Conservation (phyloP, 2,113 vertebrate genomes). For the Semnornis frantzii region DNA sequence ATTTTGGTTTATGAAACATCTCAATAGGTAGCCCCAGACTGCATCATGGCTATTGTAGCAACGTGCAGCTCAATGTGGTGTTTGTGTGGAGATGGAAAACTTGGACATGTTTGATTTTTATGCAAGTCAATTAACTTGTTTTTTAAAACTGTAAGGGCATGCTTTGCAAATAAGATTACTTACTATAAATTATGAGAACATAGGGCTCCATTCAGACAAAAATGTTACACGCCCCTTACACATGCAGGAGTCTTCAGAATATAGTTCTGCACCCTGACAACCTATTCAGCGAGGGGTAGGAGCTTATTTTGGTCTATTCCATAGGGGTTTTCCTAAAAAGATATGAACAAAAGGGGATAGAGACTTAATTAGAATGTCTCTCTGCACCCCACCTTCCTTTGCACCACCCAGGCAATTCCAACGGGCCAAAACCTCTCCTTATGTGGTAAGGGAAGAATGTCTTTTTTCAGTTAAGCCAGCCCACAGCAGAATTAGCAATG, state of each 20-base stretch:
- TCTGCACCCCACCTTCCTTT: slow-evolving; percentile 51
- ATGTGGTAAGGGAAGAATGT: slow-evolving; percentile 57
- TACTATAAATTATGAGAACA: slow-evolving; percentile 85
- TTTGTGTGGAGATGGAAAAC: slow-evolving; percentile 80
- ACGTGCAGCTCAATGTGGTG: slow-evolving; percentile 74
- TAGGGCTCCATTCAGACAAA: slow-evolving; percentile 83
- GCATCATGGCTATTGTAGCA: slow-evolving; percentile 80
- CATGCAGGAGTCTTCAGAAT: slow-evolving; percentile 74
- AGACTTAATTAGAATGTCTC: slow-evolving; percentile 69
- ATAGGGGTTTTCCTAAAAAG: slow-evolving; percentile 61
- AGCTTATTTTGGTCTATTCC: slow-evolving; percentile 71
- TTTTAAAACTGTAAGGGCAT: slow-evolving; percentile 83
- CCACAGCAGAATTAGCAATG: slow-evolving; percentile 66
- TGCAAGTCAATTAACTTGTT: slow-evolving; percentile 85
- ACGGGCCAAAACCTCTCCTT: slow-evolving; percentile 55
- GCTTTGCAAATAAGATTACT: slow-evolving; percentile 87
- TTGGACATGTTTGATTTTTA: slow-evolving; percentile 84
- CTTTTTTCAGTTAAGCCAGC: slow-evolving; percentile 58
- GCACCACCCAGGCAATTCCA: slow-evolving; percentile 64
- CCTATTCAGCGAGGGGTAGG: slow-evolving; percentile 59
- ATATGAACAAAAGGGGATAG: slow-evolving; percentile 68
- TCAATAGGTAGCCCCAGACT: slow-evolving; percentile 72
- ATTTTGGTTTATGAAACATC: slow-evolving; percentile 80
- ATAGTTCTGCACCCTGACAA: slow-evolving; percentile 74
- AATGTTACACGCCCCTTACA: slow-evolving; percentile 78